Conservation (phyloP, 2,113 vertebrate species). For the Columbina picui region DNA sequence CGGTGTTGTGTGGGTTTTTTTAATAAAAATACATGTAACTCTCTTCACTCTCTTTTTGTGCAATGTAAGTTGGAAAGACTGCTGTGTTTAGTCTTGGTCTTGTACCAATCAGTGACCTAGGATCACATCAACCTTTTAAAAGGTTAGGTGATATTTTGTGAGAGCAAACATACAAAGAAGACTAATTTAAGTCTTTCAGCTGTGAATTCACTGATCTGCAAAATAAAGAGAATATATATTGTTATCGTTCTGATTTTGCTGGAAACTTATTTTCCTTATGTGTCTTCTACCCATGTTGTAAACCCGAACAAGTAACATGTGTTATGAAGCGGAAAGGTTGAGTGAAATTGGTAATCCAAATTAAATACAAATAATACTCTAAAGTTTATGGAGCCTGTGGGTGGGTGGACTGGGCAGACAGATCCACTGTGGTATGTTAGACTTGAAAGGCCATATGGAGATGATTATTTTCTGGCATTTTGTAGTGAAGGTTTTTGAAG, state of each 20-base stretch:
- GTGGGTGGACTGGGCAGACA: slow-evolving; percentile 67
- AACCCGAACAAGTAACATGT: background rate
- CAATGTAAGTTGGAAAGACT: background rate
- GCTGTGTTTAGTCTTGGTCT: background rate
- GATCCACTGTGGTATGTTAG: slow-evolving; percentile 35
- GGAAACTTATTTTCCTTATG: background rate
- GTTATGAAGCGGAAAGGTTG: slow-evolving; percentile 42
- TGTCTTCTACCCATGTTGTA: slow-evolving; percentile 8
- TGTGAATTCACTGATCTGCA: background rate
- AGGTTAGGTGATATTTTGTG: slow-evolving; percentile 20
- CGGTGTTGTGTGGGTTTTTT: too few species aligned
- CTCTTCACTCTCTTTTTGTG: background rate
- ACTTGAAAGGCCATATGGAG: slow-evolving; percentile 69
- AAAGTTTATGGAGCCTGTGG: slow-evolving; percentile 54
- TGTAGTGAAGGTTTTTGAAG: slow-evolving; percentile 56
- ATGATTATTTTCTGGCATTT: slow-evolving; percentile 69
- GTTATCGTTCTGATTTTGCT: background rate
- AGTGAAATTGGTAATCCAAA: slow-evolving; percentile 58
- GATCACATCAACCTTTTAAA: slow-evolving; percentile 26
- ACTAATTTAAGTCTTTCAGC: background rate
- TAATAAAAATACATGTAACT: background rate
- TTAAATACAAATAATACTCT: slow-evolving; percentile 56
- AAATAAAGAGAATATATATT: background rate
- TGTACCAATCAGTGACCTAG: slow-evolving; percentile 32
- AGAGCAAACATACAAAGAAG: background rate